Conservation (phyloP, 1,140 invertebrate species). For the Melitaea cinxia region DNA sequence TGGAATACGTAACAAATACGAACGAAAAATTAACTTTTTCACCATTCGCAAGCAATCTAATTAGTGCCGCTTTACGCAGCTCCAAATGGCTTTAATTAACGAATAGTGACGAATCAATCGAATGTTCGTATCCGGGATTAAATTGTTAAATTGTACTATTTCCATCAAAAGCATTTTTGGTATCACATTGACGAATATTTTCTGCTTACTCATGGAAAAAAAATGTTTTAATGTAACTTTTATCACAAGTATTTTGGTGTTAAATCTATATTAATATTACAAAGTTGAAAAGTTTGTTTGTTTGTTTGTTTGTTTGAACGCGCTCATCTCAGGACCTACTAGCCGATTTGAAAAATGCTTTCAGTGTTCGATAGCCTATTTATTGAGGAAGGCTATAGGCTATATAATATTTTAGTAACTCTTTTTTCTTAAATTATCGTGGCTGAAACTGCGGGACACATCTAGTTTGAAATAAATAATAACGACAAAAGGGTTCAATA, state of each 20-base stretch:
- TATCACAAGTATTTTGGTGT: neutral
- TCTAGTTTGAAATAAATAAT: too few relatives aligned
- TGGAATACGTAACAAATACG: neutral
- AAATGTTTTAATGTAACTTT: too few relatives aligned
- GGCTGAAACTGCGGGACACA: too few relatives aligned
- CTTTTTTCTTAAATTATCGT: too few relatives aligned
- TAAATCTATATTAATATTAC: neutral
- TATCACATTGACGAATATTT: constrained; percentile 13
- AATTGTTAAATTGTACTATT: constrained; percentile 8
- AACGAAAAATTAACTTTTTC: constrained; percentile 16
- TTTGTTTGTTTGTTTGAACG: too few relatives aligned
- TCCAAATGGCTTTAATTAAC: constrained; percentile 25
- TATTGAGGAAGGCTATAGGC: too few relatives aligned
- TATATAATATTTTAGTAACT: too few relatives aligned
- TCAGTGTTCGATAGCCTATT: too few relatives aligned
- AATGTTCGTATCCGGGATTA: constrained; percentile 5
- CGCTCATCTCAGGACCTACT: too few relatives aligned
- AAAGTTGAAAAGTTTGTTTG: neutral
- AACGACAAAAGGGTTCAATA: too few relatives aligned
- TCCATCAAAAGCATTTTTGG: constrained; percentile 9
- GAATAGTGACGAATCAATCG: constrained; percentile 26
- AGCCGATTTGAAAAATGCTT: too few relatives aligned
- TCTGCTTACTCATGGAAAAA: neutral
- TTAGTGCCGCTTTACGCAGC: constrained; percentile 25
- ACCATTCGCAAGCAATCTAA: constrained; percentile 17